These are phyloP conservation scores for Lerema accius DNA, from an alignment of 1,140 invertebrate species.

Conservation along the genomic window DNA sequence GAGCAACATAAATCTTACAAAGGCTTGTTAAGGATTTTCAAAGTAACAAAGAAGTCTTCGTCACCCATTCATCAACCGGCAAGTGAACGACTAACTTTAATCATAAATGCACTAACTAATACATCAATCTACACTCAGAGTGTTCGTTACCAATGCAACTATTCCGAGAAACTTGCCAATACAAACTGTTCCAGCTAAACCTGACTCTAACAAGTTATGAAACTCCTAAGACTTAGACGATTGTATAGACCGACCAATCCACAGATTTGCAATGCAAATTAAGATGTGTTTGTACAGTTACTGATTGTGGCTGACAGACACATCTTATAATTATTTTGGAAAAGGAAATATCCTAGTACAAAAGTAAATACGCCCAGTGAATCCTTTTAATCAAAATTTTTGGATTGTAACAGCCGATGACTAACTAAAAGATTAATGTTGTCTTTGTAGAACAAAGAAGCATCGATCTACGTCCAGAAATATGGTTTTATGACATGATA, in stretches of 20 bases:
- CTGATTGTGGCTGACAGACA: not conserved
- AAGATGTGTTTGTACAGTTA: slow-evolving; percentile 5
- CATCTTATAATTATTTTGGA: too few species aligned
- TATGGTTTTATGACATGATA: too few species aligned
- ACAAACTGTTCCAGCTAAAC: slow-evolving; percentile 30
- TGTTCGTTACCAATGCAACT: slow-evolving; percentile 17
- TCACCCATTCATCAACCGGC: not conserved
- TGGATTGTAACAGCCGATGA: too few species aligned
- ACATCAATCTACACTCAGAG: slow-evolving; percentile 11
- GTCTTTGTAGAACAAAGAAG: too few species aligned
- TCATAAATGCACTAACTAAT: slow-evolving; percentile 7
- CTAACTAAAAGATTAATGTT: too few species aligned
- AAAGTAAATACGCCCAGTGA: too few species aligned
- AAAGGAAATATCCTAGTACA: too few species aligned
- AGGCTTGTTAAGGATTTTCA: too few species aligned
- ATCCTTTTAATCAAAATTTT: too few species aligned
- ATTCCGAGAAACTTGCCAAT: slow-evolving; percentile 12
- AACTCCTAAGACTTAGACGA: slow-evolving; percentile 28
- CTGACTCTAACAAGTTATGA: slow-evolving; percentile 27
- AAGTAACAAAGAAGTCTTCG: too few species aligned
- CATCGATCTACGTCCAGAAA: too few species aligned
- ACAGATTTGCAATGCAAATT: slow-evolving; percentile 26
- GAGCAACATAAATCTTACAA: too few species aligned
- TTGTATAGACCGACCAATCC: slow-evolving; percentile 25
- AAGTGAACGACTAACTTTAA: slow-evolving; percentile 8